Evolutionary conservation across 1,140 invertebrate genomes (phyloP).

Genomic region (Uloborus diversus): DNA sequence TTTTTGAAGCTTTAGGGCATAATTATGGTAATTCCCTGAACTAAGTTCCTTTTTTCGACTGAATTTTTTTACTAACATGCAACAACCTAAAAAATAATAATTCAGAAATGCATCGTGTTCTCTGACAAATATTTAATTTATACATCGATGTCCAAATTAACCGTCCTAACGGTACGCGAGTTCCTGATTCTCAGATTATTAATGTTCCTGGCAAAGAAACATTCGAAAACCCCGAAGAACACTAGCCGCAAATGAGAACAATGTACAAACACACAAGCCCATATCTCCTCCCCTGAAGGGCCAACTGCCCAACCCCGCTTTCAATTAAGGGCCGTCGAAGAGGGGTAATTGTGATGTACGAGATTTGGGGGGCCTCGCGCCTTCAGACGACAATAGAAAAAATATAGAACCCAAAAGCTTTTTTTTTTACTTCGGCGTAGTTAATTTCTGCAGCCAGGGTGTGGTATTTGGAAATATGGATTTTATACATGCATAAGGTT

Average conservation of each 20-base stretch:
- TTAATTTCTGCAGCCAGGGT: neutral
- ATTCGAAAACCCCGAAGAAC: too few species aligned
- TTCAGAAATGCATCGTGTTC: too few species aligned
- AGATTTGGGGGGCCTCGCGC: neutral
- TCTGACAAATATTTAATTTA: neutral
- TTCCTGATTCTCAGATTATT: neutral
- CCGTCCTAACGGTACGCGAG: neutral
- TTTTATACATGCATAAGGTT: neutral
- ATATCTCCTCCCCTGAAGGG: neutral
- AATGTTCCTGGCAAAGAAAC: too few species aligned
- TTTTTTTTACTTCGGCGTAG: neutral
- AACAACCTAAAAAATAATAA: too few species aligned
- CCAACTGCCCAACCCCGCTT: conserved; percentile 30
- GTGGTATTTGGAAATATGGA: neutral
- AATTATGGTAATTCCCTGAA: too few species aligned
- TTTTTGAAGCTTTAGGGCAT: too few species aligned
- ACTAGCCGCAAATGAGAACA: neutral
- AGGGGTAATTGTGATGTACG: conserved; percentile 6
- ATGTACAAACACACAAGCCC: neutral
- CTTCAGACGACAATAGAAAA: neutral
- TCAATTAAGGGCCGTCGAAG: conserved; percentile 27
- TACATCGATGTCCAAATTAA: neutral
- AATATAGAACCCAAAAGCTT: neutral
- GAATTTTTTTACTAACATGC: too few species aligned
- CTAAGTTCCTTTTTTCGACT: too few species aligned